Conservation (phyloP, 1,140 invertebrate species). For the Megathymus violae region DNA sequence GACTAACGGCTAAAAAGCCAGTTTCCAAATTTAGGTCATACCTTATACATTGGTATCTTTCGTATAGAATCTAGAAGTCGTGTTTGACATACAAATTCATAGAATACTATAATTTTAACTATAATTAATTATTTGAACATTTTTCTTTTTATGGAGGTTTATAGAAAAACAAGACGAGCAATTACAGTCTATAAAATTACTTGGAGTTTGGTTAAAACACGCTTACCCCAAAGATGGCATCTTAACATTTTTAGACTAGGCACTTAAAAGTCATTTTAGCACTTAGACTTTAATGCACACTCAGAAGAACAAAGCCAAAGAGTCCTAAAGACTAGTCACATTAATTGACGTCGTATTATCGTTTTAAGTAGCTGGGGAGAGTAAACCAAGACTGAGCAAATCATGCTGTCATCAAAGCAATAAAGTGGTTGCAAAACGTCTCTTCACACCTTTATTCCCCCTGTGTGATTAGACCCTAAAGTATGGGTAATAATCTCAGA, state of each 20-base stretch:
- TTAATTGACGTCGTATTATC: slow-evolving; percentile 28
- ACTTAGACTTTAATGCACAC: slow-evolving; percentile 30
- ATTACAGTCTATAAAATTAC: no score
- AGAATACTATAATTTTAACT: no score
- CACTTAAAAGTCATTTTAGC: slow-evolving; percentile 25
- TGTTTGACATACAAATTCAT: no score
- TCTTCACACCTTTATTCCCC: slow-evolving; percentile 30
- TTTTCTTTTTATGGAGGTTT: no score
- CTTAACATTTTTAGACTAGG: slow-evolving; percentile 32
- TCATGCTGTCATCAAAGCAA: slow-evolving; percentile 24
- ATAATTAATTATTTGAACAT: no score
- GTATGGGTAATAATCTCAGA: slow-evolving; percentile 22
- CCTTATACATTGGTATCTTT: no score
- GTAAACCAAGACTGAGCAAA: slow-evolving; percentile 13
- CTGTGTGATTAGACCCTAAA: slow-evolving; percentile 30
- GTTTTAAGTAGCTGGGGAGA: slow-evolving; percentile 22
- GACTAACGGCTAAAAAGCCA: not conserved
- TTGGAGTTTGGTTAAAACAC: slow-evolving; percentile 12
- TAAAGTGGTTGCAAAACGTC: slow-evolving; percentile 23
- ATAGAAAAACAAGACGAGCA: no score
- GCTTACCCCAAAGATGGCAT: slow-evolving; percentile 14
- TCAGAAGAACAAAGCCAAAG: slow-evolving; percentile 30
- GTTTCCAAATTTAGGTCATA: not conserved
- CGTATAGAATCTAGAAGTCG: no score
- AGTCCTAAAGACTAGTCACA: slow-evolving; percentile 26